Conservation (phyloP, 92 coral and sea anemone genomes). For the Heteractis magnifica region DNA sequence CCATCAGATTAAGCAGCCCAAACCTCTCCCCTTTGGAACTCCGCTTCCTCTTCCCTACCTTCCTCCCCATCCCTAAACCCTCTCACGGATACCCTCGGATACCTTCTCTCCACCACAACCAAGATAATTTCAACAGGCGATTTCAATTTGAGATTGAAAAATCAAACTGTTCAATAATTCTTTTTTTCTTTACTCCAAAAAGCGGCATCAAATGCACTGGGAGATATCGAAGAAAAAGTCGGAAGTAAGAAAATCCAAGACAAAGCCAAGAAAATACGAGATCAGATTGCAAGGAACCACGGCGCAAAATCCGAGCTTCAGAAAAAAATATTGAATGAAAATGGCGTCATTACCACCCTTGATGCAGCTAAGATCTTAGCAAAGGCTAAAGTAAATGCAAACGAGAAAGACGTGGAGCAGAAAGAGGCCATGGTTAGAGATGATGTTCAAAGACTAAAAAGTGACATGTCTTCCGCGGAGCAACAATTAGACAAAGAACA, state of each 20-base stretch:
- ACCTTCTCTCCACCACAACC: no score
- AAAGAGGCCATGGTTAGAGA: conserved; percentile 33
- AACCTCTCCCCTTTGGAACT: no score
- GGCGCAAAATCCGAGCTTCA: conserved; percentile 15
- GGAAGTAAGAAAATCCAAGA: conserved; percentile 33
- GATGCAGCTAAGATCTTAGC: conserved; percentile 46
- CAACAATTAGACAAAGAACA: conserved; percentile 43
- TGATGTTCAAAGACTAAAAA: conserved; percentile 18
- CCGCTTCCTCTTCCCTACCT: no score
- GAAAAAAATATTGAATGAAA: conserved; percentile 36
- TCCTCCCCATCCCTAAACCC: no score
- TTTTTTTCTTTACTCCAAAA: neutral
- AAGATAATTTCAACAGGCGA: no score
- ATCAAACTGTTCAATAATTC: neutral
- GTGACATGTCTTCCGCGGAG: conserved; percentile 51
- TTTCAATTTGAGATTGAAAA: no score
- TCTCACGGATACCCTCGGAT: no score
- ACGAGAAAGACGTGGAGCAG: conserved; percentile 16
- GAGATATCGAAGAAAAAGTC: conserved; percentile 50
- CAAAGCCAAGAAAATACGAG: conserved; percentile 56
- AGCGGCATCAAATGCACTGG: conserved; percentile 58
- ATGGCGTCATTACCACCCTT: conserved; percentile 35
- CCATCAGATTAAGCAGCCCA: no score
- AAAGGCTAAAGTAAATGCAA: conserved; percentile 31
- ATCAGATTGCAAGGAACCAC: conserved; percentile 46